Evolutionary conservation across 1,140 invertebrate genomes (phyloP), one percentile per base, ranked within the genome.

Genomic region (Vanessa tameamea): DNA sequence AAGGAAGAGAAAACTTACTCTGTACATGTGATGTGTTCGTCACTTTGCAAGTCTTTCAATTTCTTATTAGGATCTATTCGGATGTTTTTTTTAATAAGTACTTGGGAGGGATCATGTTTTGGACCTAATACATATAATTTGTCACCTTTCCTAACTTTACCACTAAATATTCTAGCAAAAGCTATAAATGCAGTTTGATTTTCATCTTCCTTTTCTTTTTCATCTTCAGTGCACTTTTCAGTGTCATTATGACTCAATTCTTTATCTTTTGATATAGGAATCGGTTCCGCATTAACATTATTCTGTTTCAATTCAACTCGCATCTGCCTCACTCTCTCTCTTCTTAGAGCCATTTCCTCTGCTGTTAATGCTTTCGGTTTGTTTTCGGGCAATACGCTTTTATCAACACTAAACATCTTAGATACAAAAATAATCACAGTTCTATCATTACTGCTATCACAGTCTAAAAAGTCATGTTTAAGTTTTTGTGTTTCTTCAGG

Each of bases 151-250:
- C 89, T 95, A 9, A 99, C 82, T 64, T 94, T 96, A 11, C 99
- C 98, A 90, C 98, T 99, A 88, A 98, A 99, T 48, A 99, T 94
- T 83, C 98, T 94, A 16, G 98, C 98, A 94, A 99, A 98, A 3
- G 98, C 99, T 74, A 99, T 94, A 86, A 99, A 97, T 70, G 95
- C 95, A 77, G 96, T 95, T 72, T 96, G 95, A 69, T 93, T 87
- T 64, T 93, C 73, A 65, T 90, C 82, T 86, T 93, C 84, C 68
- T 82, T 75, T 77, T 90, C 82, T 57, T 91, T 84, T 26, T 91
- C 82, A 48, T 83, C 74, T 71, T 93, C 84, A 48, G 87, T 77
- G 47, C 73, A 77, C 63, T 84, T 81, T 73, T 90, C 85, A 72
- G 50, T 59, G 69, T 80, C 61, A 82, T 73, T 85, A 82, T 92